phyloP scores from a whole-genome alignment of 2,113 vertebrate species.

The Dromaius novaehollandiae region DNA sequence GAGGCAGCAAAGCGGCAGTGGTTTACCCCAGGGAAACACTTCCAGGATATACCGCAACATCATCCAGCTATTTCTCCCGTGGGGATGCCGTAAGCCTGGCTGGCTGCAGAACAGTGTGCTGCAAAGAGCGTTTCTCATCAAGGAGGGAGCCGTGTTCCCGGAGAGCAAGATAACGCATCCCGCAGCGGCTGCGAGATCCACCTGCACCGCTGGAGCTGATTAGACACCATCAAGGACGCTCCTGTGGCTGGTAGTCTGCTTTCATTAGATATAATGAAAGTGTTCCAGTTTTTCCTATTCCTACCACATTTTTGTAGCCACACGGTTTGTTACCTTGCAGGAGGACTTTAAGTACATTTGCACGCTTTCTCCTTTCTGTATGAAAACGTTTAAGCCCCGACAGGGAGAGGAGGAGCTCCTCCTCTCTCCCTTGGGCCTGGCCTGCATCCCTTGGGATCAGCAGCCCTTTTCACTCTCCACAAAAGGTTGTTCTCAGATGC shows the following conservation, averaged over 20 bases:
- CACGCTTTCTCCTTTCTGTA: background rate
- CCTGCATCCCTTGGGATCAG: too few relatives aligned
- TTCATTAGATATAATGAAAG: background rate
- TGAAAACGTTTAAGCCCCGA: background rate
- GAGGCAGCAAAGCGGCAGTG: background rate
- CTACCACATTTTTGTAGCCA: background rate
- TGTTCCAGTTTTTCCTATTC: background rate
- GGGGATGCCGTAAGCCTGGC: background rate
- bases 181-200: background rate
- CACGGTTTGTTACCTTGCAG: background rate
- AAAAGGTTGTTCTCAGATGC: background rate
- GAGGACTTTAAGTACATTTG: background rate
- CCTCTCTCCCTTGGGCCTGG: too few relatives aligned
- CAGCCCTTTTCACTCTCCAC: background rate
- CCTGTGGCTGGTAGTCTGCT: background rate
- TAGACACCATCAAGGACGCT: background rate
- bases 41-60: background rate
- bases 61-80: background rate
- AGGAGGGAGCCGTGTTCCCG: background rate
- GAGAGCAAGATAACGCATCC: background rate
- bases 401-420: background rate
- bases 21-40: background rate
- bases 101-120: background rate
- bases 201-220: background rate
- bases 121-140: conserved; percentile 2